Percentiles rank a stretch among this genome's conserved stretches.
phyloP scores from a whole-genome alignment of 2,113 vertebrate species.

The Pao palembangensis region DNA sequence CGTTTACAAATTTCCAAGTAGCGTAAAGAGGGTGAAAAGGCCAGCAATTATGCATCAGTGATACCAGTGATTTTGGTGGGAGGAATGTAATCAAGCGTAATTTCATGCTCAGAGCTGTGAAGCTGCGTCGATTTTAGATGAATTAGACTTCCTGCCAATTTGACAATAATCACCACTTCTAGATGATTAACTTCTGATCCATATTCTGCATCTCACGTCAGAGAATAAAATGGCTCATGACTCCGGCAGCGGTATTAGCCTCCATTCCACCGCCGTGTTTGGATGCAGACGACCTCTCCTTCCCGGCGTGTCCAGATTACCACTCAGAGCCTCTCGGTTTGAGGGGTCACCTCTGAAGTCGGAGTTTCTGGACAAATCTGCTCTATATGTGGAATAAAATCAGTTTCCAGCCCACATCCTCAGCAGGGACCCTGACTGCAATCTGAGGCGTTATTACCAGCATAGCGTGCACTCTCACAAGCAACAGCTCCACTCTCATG shows the following conservation, averaged over 20 bases:
- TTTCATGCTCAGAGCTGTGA: slow-evolving; percentile 8
- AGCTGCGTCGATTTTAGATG: slow-evolving; percentile 9
- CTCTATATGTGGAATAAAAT: slow-evolving; percentile 47
- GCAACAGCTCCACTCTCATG: neutral
- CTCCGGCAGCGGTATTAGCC: neutral
- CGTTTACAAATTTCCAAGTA: slow-evolving; percentile 11
- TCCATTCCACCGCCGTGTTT: neutral
- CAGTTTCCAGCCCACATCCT: slow-evolving; percentile 33
- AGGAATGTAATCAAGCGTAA: slow-evolving; percentile 18
- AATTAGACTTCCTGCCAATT: slow-evolving; percentile 19
- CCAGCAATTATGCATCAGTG: slow-evolving; percentile 13
- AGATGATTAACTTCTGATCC: slow-evolving; percentile 2
- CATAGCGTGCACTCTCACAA: slow-evolving; percentile 18
- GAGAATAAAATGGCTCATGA: slow-evolving; percentile 4
- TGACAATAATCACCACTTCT: slow-evolving; percentile 22
- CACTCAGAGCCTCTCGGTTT: slow-evolving; percentile 18
- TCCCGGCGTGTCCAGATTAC: slow-evolving; percentile 2
- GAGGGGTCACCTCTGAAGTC: slow-evolving; percentile 52
- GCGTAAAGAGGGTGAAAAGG: slow-evolving; percentile 11
- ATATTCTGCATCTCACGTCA: neutral
- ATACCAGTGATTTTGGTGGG: too few species aligned
- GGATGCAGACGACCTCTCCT: neutral
- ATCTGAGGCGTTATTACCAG: slow-evolving; percentile 48
- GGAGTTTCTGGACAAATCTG: slow-evolving; percentile 27
- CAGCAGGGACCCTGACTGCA: slow-evolving; percentile 28